Evolutionary conservation across 2,113 vertebrate species (phyloP), one percentile per base, ranked within the genome.

Genomic region (Choloepus hoffmanni): DNA sequence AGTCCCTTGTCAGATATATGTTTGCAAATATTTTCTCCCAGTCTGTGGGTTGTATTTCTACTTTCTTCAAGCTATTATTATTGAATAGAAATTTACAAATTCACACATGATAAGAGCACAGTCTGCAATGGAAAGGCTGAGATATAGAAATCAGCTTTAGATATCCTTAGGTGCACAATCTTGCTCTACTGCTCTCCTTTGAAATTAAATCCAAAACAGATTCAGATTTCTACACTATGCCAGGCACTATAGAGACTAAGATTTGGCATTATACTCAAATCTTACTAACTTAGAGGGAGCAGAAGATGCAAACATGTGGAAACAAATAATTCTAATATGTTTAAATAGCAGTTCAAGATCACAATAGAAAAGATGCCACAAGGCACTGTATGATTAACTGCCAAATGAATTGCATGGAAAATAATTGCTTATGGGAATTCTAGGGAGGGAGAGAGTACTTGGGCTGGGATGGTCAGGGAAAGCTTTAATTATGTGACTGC

Each of bases 351-450:
- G 88, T 60, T 96, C 67, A 92, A 95, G 85, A 88, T 72, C 90
- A 94, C 92, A 97, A 79, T 72, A 97, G 72, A 96, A 92, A 96
- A 90, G 92, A 96, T 95, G 90, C 87, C 77, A 92, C 88, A 90
- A 94, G 55, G 85, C 90, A 90, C 45, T 45, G 18, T 87, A 36
- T 96, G 88, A 96, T 97, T 97, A 97, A 97, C 94, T 94, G 92
- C 85, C 77, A 97, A 96, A 96, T 96, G 60, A 97, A 96, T 92
- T 95, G 55, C 90, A 90, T 33, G 43, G 67, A 85, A 97, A 96
- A 90, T 92, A 96, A 97, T 92, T 96, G 68, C 90, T 36, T 92
- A 89, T 96, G 91, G 90, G 88, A 96, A 95, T 85, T 95, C 55
- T 88, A 92, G 86, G 55, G 92, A 96, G 77, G 24, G 83, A 73